Evolutionary conservation across 2,888 invertebrate species (phyloP).

Genomic region (Metopia argyrocephala): DNA sequence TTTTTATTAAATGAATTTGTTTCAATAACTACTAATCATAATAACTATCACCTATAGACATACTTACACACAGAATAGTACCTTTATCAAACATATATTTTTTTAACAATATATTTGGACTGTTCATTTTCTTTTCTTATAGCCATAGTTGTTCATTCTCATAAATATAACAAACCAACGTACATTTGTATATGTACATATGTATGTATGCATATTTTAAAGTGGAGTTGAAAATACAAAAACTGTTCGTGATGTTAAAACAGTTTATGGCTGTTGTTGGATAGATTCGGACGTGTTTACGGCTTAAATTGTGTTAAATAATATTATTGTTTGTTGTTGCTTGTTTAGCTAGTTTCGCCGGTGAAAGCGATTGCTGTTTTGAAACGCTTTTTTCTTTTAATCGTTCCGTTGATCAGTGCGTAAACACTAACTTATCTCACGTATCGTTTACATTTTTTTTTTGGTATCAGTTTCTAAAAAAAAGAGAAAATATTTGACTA

Average conservation of each 20-base stretch:
- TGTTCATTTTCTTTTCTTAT: not conserved
- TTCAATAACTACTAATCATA: no score
- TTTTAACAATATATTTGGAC: not conserved
- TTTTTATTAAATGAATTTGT: no score
- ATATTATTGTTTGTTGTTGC: not conserved
- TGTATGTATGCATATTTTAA: conserved; percentile 4
- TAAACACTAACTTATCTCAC: conserved; percentile 19
- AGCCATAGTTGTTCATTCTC: no score
- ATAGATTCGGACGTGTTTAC: conserved; percentile 40
- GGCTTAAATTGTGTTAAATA: not conserved
- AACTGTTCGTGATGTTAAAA: conserved; percentile 37
- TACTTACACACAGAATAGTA: not conserved
- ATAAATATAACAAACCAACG: no score
- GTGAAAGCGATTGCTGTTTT: conserved; percentile 54
- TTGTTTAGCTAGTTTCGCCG: conserved; percentile 11
- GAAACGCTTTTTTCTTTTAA: not conserved
- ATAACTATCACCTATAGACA: no score
- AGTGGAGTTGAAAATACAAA: conserved; percentile 12
- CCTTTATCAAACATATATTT: not conserved
- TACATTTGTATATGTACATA: no score
- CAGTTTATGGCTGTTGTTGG: conserved; percentile 43
- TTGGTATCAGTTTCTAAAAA: not conserved
- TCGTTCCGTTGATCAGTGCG: conserved; percentile 32
- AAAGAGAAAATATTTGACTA: not conserved
- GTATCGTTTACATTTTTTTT: conserved; percentile 21